Evolutionary conservation across 2,797 vertebrate genomes (phyloP).

Genomic region (Galagoides demidoff): DNA sequence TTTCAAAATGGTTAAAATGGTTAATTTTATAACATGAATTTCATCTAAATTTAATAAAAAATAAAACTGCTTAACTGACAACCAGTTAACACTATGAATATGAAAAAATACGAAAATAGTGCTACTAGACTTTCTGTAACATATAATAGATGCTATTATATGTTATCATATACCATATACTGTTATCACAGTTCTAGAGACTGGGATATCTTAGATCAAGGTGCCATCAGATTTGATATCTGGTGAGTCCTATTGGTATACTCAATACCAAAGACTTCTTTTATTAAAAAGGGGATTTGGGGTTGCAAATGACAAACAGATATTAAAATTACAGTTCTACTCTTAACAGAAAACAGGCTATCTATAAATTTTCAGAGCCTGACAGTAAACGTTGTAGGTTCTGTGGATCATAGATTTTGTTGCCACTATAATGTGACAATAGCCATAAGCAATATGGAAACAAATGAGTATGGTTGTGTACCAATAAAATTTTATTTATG

Average conservation of each 20-base stretch:
- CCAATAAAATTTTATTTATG: neutral
- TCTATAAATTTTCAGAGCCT: neutral
- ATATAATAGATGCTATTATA: too few species aligned
- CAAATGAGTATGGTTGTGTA: neutral
- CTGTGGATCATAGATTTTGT: neutral
- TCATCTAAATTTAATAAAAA: neutral
- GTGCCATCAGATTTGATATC: too few species aligned
- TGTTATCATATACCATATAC: too few species aligned
- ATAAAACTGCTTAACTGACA: neutral
- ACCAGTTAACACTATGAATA: neutral
- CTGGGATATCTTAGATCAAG: too few species aligned
- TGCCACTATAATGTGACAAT: neutral
- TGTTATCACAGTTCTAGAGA: too few species aligned
- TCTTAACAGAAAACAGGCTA: neutral
- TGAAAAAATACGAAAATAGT: neutral
- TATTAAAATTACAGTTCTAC: neutral
- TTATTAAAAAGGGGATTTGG: constrained; percentile 5
- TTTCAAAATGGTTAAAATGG: neutral
- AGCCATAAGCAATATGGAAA: constrained; percentile 3
- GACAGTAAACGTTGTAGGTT: neutral
- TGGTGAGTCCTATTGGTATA: too few species aligned
- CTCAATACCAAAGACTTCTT: neutral
- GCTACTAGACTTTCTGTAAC: neutral
- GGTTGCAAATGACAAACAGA: neutral
- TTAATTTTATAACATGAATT: neutral